Evolutionary conservation across 2,797 vertebrate genomes (phyloP), one percentile per base, ranked within the genome.

Genomic region (Onychomys leucogaster): DNA sequence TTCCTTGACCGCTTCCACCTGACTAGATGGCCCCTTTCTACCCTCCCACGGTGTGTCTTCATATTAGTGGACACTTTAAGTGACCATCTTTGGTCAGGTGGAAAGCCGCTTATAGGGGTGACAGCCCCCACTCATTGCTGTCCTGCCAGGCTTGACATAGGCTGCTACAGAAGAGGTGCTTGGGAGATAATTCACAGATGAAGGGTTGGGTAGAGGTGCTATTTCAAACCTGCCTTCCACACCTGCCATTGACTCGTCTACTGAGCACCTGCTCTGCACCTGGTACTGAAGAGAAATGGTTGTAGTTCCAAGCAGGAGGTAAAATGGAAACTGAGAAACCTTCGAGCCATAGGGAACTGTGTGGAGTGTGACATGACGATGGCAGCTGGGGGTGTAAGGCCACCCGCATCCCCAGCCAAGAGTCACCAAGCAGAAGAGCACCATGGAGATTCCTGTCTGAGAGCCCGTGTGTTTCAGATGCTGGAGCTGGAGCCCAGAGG

Each of bases 281-380:
- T 49, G 23, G 12, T 29, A 16, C 13, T 0, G 3, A 7, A 12
- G 27, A 49, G 0, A 3, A 34, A 29, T 6, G 6, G 19, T 8
- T 41, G 0, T 17, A 25, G 61, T 32, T 59, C 89, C 23, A 14
- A 69, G 27, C 57, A 49, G 9, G 80, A 43, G 41, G 83, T 23
- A 9, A 82, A 69, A 25, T 49, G 43, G 65, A 84, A 81, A 32
- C 65, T 14, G 71, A 59, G 85, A 46, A 41, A 14, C 25, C 29
- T 23, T 2, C 41, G 19, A 13, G 49, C 67, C 71, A 34, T 55
- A 27, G 63, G 90, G 32, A 90, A 37, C 27, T 52, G 2, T 1
- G 3, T 2, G 16, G 55, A 3, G 10, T 77, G 55, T 27, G 37
- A 65, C 7, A 0, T 11, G 14, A 8, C 11, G 29, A 12, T 1